phyloP scores from a whole-genome alignment of 2,797 vertebrate species.

The Phyllotis vaccarum region DNA sequence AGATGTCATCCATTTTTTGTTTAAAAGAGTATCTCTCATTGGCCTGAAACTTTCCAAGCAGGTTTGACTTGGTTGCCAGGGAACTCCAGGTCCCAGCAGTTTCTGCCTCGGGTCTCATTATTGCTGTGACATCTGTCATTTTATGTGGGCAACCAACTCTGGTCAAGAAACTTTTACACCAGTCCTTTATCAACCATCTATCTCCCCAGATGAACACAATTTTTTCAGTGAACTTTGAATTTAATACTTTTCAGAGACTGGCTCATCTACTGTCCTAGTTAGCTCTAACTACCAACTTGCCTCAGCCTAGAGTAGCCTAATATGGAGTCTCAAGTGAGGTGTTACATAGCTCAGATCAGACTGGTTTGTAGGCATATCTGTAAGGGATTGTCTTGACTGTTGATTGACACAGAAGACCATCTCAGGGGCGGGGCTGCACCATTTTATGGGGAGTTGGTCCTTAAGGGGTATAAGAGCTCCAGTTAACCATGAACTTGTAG shows the following conservation, averaged over 20 bases:
- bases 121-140: background rate
- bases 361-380: background rate
- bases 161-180: background rate
- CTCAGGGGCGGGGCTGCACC: too few species aligned
- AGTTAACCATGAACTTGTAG: background rate
- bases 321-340: background rate
- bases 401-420: background rate
- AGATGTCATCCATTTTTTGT: background rate
- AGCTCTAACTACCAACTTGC: background rate
- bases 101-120: background rate
- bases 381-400: background rate
- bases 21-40: too few species aligned
- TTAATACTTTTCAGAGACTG: background rate
- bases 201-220: background rate
- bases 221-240: background rate
- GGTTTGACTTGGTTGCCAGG: background rate
- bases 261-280: background rate
- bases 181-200: background rate
- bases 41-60: background rate
- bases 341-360: background rate
- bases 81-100: background rate
- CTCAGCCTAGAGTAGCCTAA: background rate
- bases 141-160: background rate
- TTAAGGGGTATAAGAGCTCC: background rate
- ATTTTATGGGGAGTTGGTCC: background rate